phyloP scores from a whole-genome alignment of 2,888 invertebrate genomes.

The Ariolimax columbianus region DNA sequence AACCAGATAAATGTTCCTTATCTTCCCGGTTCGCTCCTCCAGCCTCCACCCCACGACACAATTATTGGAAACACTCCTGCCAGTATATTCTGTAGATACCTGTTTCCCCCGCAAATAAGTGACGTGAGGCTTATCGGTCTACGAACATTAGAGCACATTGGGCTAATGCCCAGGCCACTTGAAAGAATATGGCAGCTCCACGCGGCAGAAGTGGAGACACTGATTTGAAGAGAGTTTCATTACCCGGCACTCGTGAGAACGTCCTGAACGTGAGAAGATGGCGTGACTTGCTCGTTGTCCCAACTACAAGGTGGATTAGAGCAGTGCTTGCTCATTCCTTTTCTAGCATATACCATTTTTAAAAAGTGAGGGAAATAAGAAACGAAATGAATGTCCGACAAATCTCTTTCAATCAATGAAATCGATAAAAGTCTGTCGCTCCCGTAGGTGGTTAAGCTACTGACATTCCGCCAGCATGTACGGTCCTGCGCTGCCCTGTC shows the following conservation, averaged over 20 bases:
- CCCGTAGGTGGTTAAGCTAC: too few relatives aligned
- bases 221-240: conserved; percentile 37
- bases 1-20: too few relatives aligned
- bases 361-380: too few relatives aligned
- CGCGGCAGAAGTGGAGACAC: conserved; percentile 25
- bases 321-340: neutral
- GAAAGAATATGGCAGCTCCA: conserved; percentile 30
- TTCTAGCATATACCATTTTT: neutral
- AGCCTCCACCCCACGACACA: neutral
- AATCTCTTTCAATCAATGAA: too few relatives aligned
- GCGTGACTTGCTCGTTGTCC: neutral
- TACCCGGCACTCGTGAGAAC: conserved; percentile 35
- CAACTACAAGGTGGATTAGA: neutral
- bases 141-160: conserved; percentile 29
- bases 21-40: too few relatives aligned
- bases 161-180: conserved; percentile 34
- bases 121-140: neutral
- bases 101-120: neutral
- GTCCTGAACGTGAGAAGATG: conserved; percentile 16
- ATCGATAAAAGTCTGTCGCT: too few relatives aligned
- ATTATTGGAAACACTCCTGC: neutral
- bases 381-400: too few relatives aligned
- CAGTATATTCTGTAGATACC: conserved; percentile 13
- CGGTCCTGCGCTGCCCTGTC: too few relatives aligned
- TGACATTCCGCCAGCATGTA: too few relatives aligned